Evolutionary conservation across 2,113 vertebrate species (phyloP), one percentile per base, ranked within the genome.

Genomic region (Cryptotis parvus): DNA sequence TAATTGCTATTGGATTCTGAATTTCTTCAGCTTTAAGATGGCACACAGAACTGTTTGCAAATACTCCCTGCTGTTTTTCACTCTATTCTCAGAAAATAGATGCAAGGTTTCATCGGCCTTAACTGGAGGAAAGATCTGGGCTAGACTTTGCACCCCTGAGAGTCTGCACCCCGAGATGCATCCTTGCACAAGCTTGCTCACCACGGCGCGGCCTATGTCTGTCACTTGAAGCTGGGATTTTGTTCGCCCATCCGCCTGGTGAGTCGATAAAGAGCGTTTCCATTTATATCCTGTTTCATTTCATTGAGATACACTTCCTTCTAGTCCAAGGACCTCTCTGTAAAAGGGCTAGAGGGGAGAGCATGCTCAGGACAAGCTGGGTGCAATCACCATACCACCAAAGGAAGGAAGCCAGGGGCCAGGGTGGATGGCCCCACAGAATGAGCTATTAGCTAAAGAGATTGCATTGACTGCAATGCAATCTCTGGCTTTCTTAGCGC

Each of bases 241-340:
- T 41, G n/a, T 75, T 84, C 79, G 70, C 37, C 75, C 74, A 33
- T 78, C 65, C 85, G 24, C 41, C 39, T 66, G 75, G 3, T n/a
- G 41, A 39, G 82, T 65, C 63, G 70, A 72, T 74, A 58, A 84
- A 18, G 74, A 87, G 9, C 72, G 61, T 63, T 87, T 89, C 84
- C 84, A 73, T 85, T 78, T 72, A 66, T 55, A 82, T 91, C 45
- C 91, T 92, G 73, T 85, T 93, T 87, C 43, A 91, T 87, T 84
- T 89, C 29, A 35, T 78, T 86, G 45, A 49, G 14, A 45, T 12
- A 49, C 45, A n/a, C 7, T 84, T 65, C 66, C 90, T 43, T 76
- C n/a, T n/a, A 6, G 39, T 72, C 49, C 41, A 79, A 45, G 29
- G 75, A 8, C 74, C 26, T 66, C 87, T 61, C 86, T 35, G 41